A percentile compares a stretch with the other conserved stretches of the same genome.
Evolutionary conservation across 92 coral and sea anemone species (phyloP).

Genomic region (Zoanthus sansibaricus): DNA sequence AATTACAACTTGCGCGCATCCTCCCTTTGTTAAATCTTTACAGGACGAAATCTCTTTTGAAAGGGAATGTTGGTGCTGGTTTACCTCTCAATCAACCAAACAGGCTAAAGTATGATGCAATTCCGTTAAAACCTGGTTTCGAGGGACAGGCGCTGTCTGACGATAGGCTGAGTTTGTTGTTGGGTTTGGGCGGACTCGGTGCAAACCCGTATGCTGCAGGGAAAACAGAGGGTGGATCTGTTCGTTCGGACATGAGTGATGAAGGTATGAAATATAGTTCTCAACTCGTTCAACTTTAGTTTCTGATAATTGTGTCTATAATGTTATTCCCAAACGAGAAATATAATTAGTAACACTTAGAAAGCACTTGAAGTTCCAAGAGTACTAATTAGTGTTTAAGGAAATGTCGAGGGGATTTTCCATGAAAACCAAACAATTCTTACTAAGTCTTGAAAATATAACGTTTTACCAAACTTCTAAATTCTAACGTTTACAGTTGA

Average conservation of each 20-base stretch:
- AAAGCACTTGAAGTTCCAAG: neutral
- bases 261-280: neutral
- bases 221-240: neutral
- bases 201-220: slow-evolving; percentile 6
- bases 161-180: slow-evolving; percentile 45
- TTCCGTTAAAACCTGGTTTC: slow-evolving; percentile 76
- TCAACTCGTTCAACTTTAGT: neutral
- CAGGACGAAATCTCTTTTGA: slow-evolving; percentile 50
- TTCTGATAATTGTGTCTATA: neutral
- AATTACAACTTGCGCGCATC: slow-evolving; percentile 76
- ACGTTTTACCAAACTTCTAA: too few relatives aligned
- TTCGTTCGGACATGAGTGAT: neutral
- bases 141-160: slow-evolving; percentile 53
- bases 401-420: neutral
- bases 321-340: neutral
- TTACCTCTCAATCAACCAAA: slow-evolving; percentile 56
- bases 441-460: too few relatives aligned
- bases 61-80: slow-evolving; percentile 47
- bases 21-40: slow-evolving; percentile 69
- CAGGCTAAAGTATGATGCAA: slow-evolving; percentile 80
- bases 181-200: slow-evolving; percentile 10
- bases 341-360: neutral
- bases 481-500: too few relatives aligned
- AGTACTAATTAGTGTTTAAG: neutral
- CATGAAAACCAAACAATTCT: neutral